Evolutionary conservation across 2,888 invertebrate genomes (phyloP).

Genomic region (Scaptomyza tumidula): DNA sequence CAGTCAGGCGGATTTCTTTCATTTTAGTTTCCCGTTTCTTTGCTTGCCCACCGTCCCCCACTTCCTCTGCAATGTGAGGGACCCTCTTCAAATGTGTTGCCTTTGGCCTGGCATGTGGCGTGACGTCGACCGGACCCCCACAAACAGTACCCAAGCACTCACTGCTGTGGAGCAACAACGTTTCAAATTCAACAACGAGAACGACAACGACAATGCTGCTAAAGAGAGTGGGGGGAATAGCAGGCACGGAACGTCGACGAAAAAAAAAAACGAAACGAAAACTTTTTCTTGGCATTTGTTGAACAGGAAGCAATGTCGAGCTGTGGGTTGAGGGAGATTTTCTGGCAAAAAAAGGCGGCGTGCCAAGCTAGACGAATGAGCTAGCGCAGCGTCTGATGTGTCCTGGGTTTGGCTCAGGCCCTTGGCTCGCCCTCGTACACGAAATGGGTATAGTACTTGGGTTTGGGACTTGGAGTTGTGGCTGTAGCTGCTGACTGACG

Average conservation of each 20-base stretch:
- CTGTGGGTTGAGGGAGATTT: conserved; percentile 27
- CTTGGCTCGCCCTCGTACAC: conserved; percentile 54
- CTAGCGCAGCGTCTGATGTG: conserved; percentile 57
- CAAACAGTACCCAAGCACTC: conserved; percentile 29
- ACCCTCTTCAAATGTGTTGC: conserved; percentile 79
- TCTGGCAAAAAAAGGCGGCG: conserved; percentile 57
- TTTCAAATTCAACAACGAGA: conserved; percentile 65
- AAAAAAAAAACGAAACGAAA: conserved; percentile 59
- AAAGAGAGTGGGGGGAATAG: conserved; percentile 31
- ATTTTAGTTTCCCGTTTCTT: conserved; percentile 80
- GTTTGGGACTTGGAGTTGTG: conserved; percentile 16
- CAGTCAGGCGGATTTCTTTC: conserved; percentile 71
- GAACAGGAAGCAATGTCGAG: conserved; percentile 72
- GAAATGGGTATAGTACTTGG: conserved; percentile 42
- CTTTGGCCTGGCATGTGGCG: conserved; percentile 71
- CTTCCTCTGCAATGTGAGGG: conserved; percentile 38
- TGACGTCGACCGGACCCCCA: conserved; percentile 58
- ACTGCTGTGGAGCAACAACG: conserved; percentile 56
- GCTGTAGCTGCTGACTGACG: conserved; percentile 57
- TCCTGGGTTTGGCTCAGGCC: conserved; percentile 53
- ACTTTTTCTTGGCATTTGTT: conserved; percentile 81
- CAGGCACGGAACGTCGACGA: conserved; percentile 26
- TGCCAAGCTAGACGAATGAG: conserved; percentile 72
- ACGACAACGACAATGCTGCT: conserved; percentile 49
- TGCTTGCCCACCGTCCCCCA: conserved; percentile 30